Evolutionary conservation across 2,113 vertebrate species (phyloP).

Genomic region (Urocolius indicus): DNA sequence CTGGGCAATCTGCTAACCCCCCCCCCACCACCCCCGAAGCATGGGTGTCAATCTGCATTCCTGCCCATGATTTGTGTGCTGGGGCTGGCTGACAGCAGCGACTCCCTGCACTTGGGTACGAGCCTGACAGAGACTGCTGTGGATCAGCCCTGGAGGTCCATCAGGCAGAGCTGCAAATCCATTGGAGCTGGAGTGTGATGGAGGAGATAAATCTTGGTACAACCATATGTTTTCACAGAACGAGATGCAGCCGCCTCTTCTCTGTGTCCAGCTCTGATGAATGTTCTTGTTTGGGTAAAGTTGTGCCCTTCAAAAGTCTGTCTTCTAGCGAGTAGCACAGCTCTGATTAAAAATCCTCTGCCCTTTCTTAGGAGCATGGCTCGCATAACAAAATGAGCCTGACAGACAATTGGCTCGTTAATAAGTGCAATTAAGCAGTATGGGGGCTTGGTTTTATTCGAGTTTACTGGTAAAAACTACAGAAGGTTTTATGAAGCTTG

Average conservation of each 20-base stretch:
- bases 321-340: not conserved
- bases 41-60: not conserved
- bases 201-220: not conserved
- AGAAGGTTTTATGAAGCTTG: conserved; percentile 26
- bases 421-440: conserved; percentile 44
- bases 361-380: not conserved
- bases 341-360: conserved; percentile 16
- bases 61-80: not conserved
- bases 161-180: not conserved
- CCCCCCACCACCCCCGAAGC: not conserved
- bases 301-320: conserved; percentile 27
- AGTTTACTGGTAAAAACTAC: conserved; percentile 31
- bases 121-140: not conserved
- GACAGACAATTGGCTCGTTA: conserved; percentile 17
- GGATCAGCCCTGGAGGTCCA: not conserved
- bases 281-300: conserved; percentile 15
- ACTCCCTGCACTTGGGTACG: not conserved
- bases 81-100: not conserved
- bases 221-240: not conserved
- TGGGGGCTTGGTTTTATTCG: conserved; percentile 13
- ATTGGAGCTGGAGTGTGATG: not conserved
- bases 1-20: not conserved
- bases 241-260: not conserved
- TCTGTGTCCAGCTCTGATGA: not conserved
- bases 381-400: not conserved